Conservation (phyloP, 2,888 invertebrate genomes). For the Portevinia maculata region DNA sequence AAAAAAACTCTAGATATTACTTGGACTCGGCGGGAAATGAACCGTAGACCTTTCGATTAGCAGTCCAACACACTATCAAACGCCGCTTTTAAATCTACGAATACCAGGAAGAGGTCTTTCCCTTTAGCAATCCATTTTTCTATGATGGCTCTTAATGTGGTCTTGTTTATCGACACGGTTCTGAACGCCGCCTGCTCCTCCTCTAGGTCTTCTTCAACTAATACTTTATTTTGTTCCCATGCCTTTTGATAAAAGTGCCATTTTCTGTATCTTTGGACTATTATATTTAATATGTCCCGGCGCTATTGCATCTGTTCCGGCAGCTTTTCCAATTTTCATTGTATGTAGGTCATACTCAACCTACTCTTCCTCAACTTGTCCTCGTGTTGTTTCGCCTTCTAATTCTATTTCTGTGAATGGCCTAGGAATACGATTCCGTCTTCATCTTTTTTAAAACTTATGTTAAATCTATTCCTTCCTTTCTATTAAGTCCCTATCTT, state of each 20-base stretch:
- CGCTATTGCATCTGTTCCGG: slow-evolving; percentile 4
- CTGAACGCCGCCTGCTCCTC: slow-evolving; percentile 1
- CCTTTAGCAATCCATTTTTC: slow-evolving; percentile 1
- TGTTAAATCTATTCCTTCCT: too few relatives aligned
- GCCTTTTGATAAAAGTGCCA: background rate
- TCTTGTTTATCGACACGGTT: slow-evolving; percentile 13
- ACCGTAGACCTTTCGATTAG: too few relatives aligned
- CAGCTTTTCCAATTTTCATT: background rate
- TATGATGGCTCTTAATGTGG: slow-evolving; percentile 2
- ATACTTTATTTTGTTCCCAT: background rate
- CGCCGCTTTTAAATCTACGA: slow-evolving; percentile 5
- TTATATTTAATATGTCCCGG: background rate
- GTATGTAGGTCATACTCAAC: background rate
- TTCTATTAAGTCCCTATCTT: too few relatives aligned
- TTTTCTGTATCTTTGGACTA: background rate
- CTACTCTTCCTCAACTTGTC: background rate
- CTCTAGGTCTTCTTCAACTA: slow-evolving; percentile 17
- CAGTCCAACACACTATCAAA: background rate
- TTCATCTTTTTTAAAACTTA: too few relatives aligned
- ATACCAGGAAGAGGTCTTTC: background rate
- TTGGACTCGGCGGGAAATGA: too few relatives aligned
- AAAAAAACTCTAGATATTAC: too few relatives aligned
- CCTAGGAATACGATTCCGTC: too few relatives aligned
- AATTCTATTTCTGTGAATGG: too few relatives aligned
- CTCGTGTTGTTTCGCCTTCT: slow-evolving; percentile 1